Evolutionary conservation across 2,797 vertebrate genomes (phyloP).

Genomic region (Peromyscus nudipes): DNA sequence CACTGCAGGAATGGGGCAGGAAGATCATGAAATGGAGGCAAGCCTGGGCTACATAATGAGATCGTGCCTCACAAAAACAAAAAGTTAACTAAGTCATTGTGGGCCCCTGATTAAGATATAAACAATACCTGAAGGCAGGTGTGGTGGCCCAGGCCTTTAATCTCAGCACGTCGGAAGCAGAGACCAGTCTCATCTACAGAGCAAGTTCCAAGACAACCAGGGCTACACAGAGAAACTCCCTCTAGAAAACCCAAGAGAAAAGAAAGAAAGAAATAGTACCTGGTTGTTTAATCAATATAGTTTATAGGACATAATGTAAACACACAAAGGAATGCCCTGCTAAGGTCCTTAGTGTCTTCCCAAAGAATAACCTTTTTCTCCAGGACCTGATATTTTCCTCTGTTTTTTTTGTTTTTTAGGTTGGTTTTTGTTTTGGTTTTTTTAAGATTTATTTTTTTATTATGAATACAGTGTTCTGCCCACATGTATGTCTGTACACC

Average conservation of each 20-base stretch:
- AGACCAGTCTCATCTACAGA: not conserved
- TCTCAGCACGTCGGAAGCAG: not conserved
- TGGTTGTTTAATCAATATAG: not conserved
- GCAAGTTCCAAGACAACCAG: not conserved
- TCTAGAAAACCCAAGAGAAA: not conserved
- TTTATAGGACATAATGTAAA: not conserved
- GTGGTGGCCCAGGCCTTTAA: not conserved
- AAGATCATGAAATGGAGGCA: not conserved
- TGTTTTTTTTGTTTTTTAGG: not conserved
- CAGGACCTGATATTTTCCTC: not conserved
- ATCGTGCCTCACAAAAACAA: not conserved
- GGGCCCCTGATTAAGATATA: not conserved
- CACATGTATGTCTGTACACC: not conserved
- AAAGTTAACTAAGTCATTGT: not conserved
- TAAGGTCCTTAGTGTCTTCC: not conserved
- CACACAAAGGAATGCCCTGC: not conserved
- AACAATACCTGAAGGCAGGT: not conserved
- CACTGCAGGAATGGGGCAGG: not conserved
- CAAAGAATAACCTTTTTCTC: not conserved
- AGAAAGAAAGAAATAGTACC: conserved; percentile 14
- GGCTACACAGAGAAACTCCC: not conserved
- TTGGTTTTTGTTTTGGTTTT: not conserved
- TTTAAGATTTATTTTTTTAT: not conserved
- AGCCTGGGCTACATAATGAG: not conserved
- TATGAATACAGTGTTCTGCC: not conserved